Conservation (phyloP, 1,140 invertebrate species). For the Ostrea denselamellosa region DNA sequence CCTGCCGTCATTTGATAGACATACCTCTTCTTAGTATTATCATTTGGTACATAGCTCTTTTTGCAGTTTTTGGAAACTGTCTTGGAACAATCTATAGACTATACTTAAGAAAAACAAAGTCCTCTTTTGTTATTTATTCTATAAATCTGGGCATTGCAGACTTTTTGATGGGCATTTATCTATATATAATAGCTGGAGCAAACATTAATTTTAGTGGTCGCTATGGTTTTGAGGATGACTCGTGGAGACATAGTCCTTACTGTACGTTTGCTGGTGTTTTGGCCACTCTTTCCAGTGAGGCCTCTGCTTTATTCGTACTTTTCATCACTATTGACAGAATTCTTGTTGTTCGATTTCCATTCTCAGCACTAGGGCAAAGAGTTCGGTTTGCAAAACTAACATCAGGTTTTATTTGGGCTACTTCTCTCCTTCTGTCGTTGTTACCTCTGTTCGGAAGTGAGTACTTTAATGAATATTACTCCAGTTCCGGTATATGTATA, state of each 20-base stretch:
- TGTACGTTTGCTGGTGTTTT: conserved; percentile 84
- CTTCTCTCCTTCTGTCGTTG: background rate
- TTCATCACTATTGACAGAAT: conserved; percentile 70
- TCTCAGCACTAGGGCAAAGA: conserved; percentile 52
- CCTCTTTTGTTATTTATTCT: conserved; percentile 83
- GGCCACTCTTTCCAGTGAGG: conserved; percentile 85
- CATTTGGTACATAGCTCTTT: conserved; percentile 85
- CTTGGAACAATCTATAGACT: conserved; percentile 83
- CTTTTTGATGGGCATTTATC: conserved; percentile 82
- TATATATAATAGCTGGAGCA: conserved; percentile 81
- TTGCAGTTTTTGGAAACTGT: conserved; percentile 84
- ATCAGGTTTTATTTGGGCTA: background rate
- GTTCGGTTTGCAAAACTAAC: background rate
- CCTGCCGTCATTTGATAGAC: conserved; percentile 82
- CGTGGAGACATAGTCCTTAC: conserved; percentile 80
- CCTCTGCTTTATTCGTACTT: conserved; percentile 80
- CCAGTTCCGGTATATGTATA: conserved; percentile 61
- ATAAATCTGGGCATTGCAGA: conserved; percentile 83
- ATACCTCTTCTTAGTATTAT: conserved; percentile 81
- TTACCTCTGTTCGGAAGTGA: conserved; percentile 23
- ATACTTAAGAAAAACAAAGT: conserved; percentile 62
- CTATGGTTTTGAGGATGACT: conserved; percentile 80
- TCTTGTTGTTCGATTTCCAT: conserved; percentile 66
- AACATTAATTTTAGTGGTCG: conserved; percentile 81
- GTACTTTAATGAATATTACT: conserved; percentile 60